Base-by-base conservation (phyloP, 2,113 vertebrate genomes). In the Tamias sibiricus region DNA sequence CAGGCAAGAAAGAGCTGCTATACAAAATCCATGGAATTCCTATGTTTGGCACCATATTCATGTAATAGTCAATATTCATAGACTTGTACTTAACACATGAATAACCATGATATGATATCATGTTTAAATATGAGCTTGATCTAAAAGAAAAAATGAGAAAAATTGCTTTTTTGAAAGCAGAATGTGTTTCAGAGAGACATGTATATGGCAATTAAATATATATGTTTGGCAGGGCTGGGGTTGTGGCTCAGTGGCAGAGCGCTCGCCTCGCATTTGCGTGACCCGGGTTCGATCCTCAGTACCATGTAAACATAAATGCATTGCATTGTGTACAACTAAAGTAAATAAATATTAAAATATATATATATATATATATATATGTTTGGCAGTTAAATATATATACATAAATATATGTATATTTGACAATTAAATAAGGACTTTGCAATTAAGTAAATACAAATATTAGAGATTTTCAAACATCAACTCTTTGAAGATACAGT, bases 391-490 rank as follows among this genome's bases (percentile, higher is more conserved):
- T n/a, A n/a, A n/a, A n/a, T n/a, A n/a, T n/a, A n/a, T n/a, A n/a
- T n/a, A n/a, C n/a, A n/a, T n/a, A n/a, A n/a, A n/a, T n/a, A 49
- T n/a, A 64, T 32, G 54, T 17, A 57, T 42, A 54, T 90, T 64
- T 71, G 24, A 7, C n/a, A 80, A 32, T 71, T 91, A 88, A 35
- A 85, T 74, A 86, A n/a, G 37, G n/a, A 75, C 32, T 69, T 71
- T 35, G 32, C 4, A 24, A 66, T 95, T 97, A 8, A 1, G 76
- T 92, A 85, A 96, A 80, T 37, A 59, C 66, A 2, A 82, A 91
- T 96, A 92, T 93, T 90, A 30, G 5, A 92, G 81, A 97, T 98
- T 98, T 98, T 97, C 66, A 95, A 93, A 68, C 47, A 74, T 96
- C 69, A 92, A 72, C 80, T 4, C 62, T 95, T n/a, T 87, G 64